Percentiles rank a stretch among this genome's conserved stretches.
phyloP scores from a whole-genome alignment of 1,140 invertebrate species.

The Luehdorfia chinensis region DNA sequence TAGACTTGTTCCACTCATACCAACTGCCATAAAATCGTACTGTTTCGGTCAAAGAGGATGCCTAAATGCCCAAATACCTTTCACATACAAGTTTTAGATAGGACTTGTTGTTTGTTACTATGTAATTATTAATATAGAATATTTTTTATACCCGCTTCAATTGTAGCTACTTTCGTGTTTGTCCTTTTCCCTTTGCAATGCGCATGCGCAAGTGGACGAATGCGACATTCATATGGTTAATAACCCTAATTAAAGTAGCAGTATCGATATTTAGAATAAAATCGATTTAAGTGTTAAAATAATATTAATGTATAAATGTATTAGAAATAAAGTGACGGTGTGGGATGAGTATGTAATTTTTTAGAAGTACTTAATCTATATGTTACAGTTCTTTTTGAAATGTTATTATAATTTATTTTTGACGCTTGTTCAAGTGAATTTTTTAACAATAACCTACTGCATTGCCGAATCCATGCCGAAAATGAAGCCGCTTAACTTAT shows the following conservation, averaged over 20 bases:
- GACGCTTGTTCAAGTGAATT: background rate
- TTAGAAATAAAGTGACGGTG: background rate
- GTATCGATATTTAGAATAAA: background rate
- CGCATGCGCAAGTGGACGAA: background rate
- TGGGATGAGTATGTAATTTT: background rate
- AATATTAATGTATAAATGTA: slow-evolving; percentile 1
- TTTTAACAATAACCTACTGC: background rate
- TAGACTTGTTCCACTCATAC: background rate
- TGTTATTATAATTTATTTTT: background rate
- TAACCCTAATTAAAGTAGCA: background rate
- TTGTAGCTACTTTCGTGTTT: background rate
- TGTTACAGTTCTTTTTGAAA: background rate
- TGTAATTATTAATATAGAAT: slow-evolving; percentile 6
- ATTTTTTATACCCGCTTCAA: slow-evolving; percentile 11
- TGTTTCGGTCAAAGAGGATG: background rate
- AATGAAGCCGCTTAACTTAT: too few species aligned
- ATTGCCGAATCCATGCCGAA: background rate
- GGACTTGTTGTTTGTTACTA: slow-evolving; percentile 3
- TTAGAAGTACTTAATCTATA: background rate
- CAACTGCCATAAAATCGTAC: background rate
- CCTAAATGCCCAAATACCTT: background rate
- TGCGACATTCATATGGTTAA: background rate
- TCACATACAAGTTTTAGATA: background rate
- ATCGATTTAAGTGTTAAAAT: background rate
- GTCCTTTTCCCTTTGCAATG: background rate